phyloP scores from a whole-genome alignment of 2,797 vertebrate species.

The Clarias platycephalus region DNA sequence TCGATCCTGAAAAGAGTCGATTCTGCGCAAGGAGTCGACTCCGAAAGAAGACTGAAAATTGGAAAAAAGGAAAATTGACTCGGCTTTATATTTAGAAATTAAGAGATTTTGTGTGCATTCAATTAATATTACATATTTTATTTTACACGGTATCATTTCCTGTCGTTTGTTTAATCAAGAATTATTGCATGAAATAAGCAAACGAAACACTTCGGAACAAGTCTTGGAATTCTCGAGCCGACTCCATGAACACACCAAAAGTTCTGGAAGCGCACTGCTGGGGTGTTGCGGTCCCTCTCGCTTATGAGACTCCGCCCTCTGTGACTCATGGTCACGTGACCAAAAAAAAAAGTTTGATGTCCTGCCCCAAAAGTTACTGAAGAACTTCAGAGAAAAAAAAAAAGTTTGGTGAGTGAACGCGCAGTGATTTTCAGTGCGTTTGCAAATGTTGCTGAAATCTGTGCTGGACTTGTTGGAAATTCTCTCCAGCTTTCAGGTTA shows the following conservation, averaged over 20 bases:
- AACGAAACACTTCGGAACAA: not conserved
- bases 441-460: constrained; percentile 11
- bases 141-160: not conserved
- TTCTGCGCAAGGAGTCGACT: not conserved
- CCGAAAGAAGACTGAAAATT: not conserved
- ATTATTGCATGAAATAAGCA: not conserved
- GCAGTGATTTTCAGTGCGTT: constrained; percentile 71
- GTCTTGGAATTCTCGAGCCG: too few species aligned
- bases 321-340: constrained; percentile 19
- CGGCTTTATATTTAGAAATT: not conserved
- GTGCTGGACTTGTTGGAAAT: not conserved
- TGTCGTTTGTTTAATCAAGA: not conserved
- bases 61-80: not conserved
- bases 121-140: not conserved
- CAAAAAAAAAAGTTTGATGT: constrained; percentile 24
- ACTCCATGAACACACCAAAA: not conserved
- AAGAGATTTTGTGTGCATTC: not conserved
- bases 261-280: not conserved
- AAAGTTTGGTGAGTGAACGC: constrained; percentile 67
- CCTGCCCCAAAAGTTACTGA: constrained; percentile 71
- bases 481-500: not conserved
- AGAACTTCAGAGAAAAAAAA: constrained; percentile 62
- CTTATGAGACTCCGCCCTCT: not conserved
- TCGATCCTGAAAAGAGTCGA: not conserved
- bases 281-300: constrained; percentile 46